Conservation (phyloP, 1,140 invertebrate species). For the Drosophila asahinai region DNA sequence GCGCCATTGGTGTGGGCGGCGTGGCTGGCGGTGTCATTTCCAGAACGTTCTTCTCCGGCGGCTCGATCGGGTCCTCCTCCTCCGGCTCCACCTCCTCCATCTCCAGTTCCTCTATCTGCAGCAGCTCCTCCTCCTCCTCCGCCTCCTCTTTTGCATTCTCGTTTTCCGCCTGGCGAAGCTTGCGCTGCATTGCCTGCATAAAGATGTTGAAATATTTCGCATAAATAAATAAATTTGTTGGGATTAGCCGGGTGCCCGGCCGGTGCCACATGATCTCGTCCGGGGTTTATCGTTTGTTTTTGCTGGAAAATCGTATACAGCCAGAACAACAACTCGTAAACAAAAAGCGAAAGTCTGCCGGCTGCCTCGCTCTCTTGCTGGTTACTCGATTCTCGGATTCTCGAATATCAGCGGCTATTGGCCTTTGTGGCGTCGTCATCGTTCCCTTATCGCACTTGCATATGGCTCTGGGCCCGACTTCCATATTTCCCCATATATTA, state of each 20-base stretch:
- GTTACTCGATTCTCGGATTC: constrained; percentile 3
- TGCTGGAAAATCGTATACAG: constrained; percentile 24
- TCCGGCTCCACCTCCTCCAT: constrained; percentile 11
- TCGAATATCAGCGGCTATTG: constrained; percentile 71
- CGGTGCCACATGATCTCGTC: constrained; percentile 47
- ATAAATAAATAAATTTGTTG: constrained; percentile 60
- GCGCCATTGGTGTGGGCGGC: constrained; percentile 58
- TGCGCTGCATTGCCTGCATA: constrained; percentile 70
- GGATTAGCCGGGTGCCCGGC: constrained; percentile 30
- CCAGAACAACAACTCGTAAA: constrained; percentile 16
- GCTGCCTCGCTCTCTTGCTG: background rate
- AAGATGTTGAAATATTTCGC: constrained; percentile 48
- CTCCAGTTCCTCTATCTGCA: constrained; percentile 6
- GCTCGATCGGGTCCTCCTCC: constrained; percentile 20
- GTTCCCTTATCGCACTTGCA: constrained; percentile 67
- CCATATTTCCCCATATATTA: constrained; percentile 25
- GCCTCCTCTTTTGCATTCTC: constrained; percentile 32
- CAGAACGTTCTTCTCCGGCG: constrained; percentile 58
- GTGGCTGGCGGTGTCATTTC: constrained; percentile 69
- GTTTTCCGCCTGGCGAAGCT: constrained; percentile 60
- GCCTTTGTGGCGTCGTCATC: constrained; percentile 71
- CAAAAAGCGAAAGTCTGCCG: constrained; percentile 66
- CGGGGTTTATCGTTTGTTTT: constrained; percentile 31
- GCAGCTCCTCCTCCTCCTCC: background rate
- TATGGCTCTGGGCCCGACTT: constrained; percentile 44